phyloP scores from a whole-genome alignment of 2,113 vertebrate genomes.

The Rhadina sibilatrix region DNA sequence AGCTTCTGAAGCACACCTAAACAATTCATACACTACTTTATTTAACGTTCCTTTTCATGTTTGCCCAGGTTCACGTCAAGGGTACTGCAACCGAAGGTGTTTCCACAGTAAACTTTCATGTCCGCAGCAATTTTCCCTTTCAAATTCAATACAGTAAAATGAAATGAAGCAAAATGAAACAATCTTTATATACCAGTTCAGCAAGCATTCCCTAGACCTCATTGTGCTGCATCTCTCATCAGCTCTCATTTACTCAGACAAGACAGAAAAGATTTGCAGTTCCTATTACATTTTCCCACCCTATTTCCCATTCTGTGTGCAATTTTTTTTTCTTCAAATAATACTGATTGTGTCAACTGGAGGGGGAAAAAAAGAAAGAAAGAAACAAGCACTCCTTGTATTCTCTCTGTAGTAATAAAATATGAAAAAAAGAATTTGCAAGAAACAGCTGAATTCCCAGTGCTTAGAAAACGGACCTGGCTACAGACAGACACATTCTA shows the following conservation, averaged over 20 bases:
- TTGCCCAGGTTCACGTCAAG: conserved; percentile 25
- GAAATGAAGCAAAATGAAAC: conserved; percentile 66
- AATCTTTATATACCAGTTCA: conserved; percentile 53
- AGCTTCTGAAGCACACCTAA: conserved; percentile 30
- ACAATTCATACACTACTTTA: conserved; percentile 20
- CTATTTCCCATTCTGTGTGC: conserved; percentile 48
- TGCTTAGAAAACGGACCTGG: conserved; percentile 6
- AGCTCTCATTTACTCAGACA: conserved; percentile 72
- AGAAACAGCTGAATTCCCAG: conserved; percentile 52
- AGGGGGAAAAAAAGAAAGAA: background rate
- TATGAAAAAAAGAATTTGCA: conserved; percentile 6
- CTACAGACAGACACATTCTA: background rate
- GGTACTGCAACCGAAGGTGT: conserved; percentile 15
- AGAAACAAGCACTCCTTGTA: conserved; percentile 47
- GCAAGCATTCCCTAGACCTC: conserved; percentile 54
- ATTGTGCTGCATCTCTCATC: conserved; percentile 61
- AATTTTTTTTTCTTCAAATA: conserved; percentile 62
- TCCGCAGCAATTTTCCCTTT: conserved; percentile 50
- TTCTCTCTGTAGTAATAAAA: conserved; percentile 40
- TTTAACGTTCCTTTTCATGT: conserved; percentile 33
- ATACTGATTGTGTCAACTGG: conserved; percentile 60
- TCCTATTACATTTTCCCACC: conserved; percentile 67
- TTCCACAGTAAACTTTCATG: conserved; percentile 45
- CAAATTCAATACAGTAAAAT: conserved; percentile 57
- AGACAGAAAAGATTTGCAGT: conserved; percentile 67